Evolutionary conservation across 1,140 invertebrate genomes (phyloP), one percentile per base, ranked within the genome.

Genomic region (Cyclina sinensis): DNA sequence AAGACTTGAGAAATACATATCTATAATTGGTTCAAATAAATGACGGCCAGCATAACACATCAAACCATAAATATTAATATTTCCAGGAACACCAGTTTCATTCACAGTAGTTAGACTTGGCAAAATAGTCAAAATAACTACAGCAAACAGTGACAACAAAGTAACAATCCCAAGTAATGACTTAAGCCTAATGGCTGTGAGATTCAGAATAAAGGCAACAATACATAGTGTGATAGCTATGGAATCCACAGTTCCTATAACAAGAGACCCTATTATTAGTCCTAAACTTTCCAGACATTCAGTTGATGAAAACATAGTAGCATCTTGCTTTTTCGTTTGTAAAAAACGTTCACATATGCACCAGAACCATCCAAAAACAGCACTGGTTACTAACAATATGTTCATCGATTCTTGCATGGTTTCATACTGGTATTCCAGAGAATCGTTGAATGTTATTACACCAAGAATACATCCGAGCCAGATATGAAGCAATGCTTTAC

Each of bases 401-500:
- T 94, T 90, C 92, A 94, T 94, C 0, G 92, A 93, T 83, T 95
- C 91, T 37, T 94, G 89, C 9, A 90, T 62, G 43, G 90, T 91
- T 30, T 92, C 88, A 83, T 92, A 91, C 73, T 93, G 86, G 27
- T 91, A 91, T 18, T 91, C 84, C 32, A 89, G 65, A 3, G 89
- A 85, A 68, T 95, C 91, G 9, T 90, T 88, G 88, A 94, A 95
- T 2, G 93, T 90, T 3, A 95, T 89, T 5, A 95, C 92, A 27
- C 95, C 94, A 7, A 94, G 86, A 24, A 95, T 88, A 78, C 94
- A 93, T 21, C 94, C 94, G 24, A 94, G 82, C 95, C 95, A 95
- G 3, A 95, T 86, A 54, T 95, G 93, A 46, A 93, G 89, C 27
- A 95, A 51, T 1, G 92, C 88, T 27, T 85, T 84, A 27, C 94